These are phyloP conservation scores for Lontra canadensis DNA, from an alignment of 2,113 vertebrate genomes.

Conservation along the genomic window DNA sequence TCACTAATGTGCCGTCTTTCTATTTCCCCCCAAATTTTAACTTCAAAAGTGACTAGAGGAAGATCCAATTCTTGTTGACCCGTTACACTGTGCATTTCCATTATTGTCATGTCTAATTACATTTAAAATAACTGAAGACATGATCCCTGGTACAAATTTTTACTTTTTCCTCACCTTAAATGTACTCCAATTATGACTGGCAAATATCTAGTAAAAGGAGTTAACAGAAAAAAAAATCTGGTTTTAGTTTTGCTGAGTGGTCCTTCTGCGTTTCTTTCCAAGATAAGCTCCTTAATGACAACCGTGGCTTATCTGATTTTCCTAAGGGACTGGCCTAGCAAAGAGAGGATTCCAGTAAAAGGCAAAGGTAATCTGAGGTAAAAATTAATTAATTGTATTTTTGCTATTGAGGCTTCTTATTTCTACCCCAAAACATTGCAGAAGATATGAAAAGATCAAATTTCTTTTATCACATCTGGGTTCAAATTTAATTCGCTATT, in stretches of 20 bases:
- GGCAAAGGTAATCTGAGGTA: not conserved
- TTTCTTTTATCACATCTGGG: not conserved
- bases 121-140: not conserved
- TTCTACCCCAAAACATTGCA: not conserved
- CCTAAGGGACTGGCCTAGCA: not conserved
- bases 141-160: not conserved
- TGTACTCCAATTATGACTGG: not conserved
- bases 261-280: not conserved
- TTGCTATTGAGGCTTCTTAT: not conserved
- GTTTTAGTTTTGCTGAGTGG: not conserved
- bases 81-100: not conserved
- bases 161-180: not conserved
- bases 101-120: not conserved
- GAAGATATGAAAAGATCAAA: not conserved
- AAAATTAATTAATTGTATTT: not conserved
- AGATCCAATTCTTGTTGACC: not conserved
- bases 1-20: not conserved
- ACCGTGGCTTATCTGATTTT: not conserved
- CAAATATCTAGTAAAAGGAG: not conserved
- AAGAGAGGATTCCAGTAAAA: not conserved
- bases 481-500: not conserved
- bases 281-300: not conserved
- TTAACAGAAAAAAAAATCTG: constrained; percentile 12
- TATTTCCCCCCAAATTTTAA: not conserved
- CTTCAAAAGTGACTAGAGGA: not conserved